phyloP scores from a whole-genome alignment of 2,797 vertebrate species.

The Coranthus polyacanthus region DNA sequence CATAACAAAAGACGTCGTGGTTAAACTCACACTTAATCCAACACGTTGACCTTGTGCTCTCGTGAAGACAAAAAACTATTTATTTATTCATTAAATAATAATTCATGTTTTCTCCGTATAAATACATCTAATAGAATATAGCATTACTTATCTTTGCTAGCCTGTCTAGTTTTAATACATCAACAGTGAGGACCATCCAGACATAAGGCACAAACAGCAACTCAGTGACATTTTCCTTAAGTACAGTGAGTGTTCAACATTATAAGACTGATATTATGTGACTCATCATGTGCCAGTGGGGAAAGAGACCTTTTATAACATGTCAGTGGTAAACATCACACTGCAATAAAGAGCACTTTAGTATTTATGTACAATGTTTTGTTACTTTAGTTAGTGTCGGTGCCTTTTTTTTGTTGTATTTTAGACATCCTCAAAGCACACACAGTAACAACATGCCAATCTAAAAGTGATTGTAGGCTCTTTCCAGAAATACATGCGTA shows the following conservation, averaged over 20 bases:
- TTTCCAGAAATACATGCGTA: too few species aligned
- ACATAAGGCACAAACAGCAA: neutral
- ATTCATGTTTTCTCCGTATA: too few species aligned
- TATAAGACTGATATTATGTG: constrained; percentile 26
- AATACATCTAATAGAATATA: too few species aligned
- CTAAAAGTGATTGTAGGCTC: too few species aligned
- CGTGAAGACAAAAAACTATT: neutral
- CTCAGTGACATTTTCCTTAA: constrained; percentile 17
- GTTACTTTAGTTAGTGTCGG: too few species aligned
- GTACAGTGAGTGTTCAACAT: constrained; percentile 14
- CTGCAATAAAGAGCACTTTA: neutral
- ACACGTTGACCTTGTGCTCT: constrained; percentile 16
- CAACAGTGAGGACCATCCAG: neutral
- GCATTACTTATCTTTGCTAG: too few species aligned
- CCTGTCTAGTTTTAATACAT: too few species aligned
- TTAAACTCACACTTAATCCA: constrained; percentile 36
- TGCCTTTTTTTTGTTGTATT: too few species aligned
- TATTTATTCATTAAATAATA: too few species aligned
- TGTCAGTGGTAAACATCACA: neutral
- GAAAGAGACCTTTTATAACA: neutral
- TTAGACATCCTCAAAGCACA: too few species aligned
- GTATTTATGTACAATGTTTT: too few species aligned
- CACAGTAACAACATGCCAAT: too few species aligned
- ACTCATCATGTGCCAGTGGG: constrained; percentile 1
- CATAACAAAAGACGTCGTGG: constrained; percentile 37